Evolutionary conservation across 2,113 vertebrate genomes (phyloP), one percentile per base, ranked within the genome.

Genomic region (Callipepla squamata): DNA sequence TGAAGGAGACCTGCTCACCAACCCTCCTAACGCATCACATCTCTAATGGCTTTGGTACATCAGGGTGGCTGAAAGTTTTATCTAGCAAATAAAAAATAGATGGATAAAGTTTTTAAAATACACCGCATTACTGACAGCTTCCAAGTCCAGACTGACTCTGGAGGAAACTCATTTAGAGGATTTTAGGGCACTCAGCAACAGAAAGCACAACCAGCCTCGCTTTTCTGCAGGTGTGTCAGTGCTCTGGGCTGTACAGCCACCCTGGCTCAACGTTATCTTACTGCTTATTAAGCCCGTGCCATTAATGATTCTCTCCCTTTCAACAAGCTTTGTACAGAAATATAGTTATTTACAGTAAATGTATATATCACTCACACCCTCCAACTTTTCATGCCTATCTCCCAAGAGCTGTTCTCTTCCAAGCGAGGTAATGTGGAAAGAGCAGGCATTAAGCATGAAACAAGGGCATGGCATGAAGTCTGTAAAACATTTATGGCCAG

Each of bases 41-140:
- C 61, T 53, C 90, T 78, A 86, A 16, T 68, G 68, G 45, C 26
- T 84, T 80, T 51, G 76, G 51, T 44, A 78, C 42, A 59, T 40
- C 57, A 78, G 47, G 86, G 32, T 4, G 40, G 74, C 16, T 65
- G n/a, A 40, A 93, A 82, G n/a, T 75, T 87, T 89, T 47, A 96
- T 58, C 59, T 28, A 58, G 36, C 32, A 86, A 93, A 93, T 83
- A 32, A 94, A 94, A 92, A 75, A 63, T 5, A 74, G 38, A 87
- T 26, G 63, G n/a, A 30, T 22, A 40, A 20, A 85, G 74, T 36
- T 50, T 61, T 26, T 9, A 16, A 69, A 91, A 16, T 66, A 91
- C 73, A 40, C 7, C 44, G 42, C n/a, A 65, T 75, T 69, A 53
- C 34, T 45, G 74, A 36, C 23, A 62, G 25, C 28, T 34, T 34